Base-by-base conservation (phyloP, 2,888 invertebrate genomes). In the Drosophila austrosaltans region DNA sequence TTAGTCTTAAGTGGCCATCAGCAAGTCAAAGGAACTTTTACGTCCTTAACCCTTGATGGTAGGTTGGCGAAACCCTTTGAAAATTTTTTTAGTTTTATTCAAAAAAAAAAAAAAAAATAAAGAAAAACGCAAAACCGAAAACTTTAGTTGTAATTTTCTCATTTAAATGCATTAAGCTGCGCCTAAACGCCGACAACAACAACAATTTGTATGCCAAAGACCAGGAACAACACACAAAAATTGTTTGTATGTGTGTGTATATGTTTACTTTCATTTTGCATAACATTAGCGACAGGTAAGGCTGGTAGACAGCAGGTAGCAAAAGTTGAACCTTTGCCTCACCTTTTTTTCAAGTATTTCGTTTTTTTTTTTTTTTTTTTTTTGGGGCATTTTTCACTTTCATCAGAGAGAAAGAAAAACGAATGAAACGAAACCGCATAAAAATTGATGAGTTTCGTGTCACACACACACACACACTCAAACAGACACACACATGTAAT, bases 131-230 rank as follows among this genome's bases (percentile, higher is more conserved):
- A 58, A 42, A 48, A 53, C 39, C 53, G 48, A 72, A 72, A 75
- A 73, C 69, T 83, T 76, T 66, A 48, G 48, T 48, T 75, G 76
- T 87, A 88, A 86, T 86, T 83, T 87, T 82, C 86, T 78, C 75
- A 87, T 89, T 89, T 87, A 88, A 85, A 89, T 89, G 88, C 88
- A 89, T 89, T 83, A 87, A 77, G 76, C 66, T 67, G 68, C 61
- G 73, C 81, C 82, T 77, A 78, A 81, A 79, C 77, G 75, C 79
- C 75, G 78, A 69, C 77, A 69, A 68, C 69, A 44, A 59, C 62
- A 76, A 76, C 71, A 75, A 75, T 69, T 76, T 68, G 71, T 68
- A 65, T 67, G 69, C 72, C 72, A 72, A 72, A 66, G 62, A 63
- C 74, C 63, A 16, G 58, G 65, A 72, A 56, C 58, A 25, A 4